A percentile compares a stretch with the other conserved stretches of the same genome.
These are phyloP conservation scores for Hippocampus kuda DNA, from an alignment of 2,797 vertebrate species.

Conservation along the genomic window DNA sequence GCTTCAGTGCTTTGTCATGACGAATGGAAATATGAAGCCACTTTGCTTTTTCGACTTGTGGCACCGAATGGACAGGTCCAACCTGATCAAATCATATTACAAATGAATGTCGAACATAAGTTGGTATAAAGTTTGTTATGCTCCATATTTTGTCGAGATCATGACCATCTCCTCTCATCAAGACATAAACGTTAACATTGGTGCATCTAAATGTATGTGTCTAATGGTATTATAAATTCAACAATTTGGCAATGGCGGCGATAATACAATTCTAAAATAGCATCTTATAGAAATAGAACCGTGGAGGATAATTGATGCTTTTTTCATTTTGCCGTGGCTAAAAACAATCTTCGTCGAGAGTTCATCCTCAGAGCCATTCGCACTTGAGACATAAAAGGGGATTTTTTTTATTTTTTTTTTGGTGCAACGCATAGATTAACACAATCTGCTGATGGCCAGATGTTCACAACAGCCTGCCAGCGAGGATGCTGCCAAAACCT, in stretches of 20 bases:
- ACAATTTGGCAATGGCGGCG: neutral
- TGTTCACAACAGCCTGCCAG: constrained; percentile 52
- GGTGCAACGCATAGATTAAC: constrained; percentile 49
- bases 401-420: constrained; percentile 36
- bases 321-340: constrained; percentile 38
- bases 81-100: neutral
- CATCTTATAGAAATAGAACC: constrained; percentile 23
- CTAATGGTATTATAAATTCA: neutral
- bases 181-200: neutral
- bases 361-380: constrained; percentile 37
- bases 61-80: too few species aligned
- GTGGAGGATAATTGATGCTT: constrained; percentile 40
- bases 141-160: neutral
- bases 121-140: neutral
- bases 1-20: neutral
- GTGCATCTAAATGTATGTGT: neutral
- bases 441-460: constrained; percentile 61
- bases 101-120: neutral
- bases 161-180: neutral
- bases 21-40: neutral
- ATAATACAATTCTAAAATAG: constrained; percentile 17
- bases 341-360: constrained; percentile 43
- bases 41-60: neutral
- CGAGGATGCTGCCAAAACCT: constrained; percentile 7
- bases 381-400: constrained; percentile 46